A percentile compares a stretch with the other conserved stretches of the same genome.
phyloP scores from a whole-genome alignment of 2,888 invertebrate species.

The Listrodromus nycthemerus region DNA sequence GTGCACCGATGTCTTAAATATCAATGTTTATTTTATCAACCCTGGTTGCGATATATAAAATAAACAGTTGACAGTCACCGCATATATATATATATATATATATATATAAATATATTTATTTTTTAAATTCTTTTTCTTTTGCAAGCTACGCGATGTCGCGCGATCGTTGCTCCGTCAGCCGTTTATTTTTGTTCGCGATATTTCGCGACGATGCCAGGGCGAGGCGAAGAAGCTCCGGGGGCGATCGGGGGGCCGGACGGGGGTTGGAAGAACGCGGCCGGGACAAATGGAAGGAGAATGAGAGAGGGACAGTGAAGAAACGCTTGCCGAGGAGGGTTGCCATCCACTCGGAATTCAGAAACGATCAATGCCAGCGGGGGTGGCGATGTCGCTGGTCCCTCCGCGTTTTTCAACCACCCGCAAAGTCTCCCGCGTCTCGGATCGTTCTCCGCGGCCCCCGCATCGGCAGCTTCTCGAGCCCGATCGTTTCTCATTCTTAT shows the following conservation, averaged over 20 bases:
- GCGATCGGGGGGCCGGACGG: neutral
- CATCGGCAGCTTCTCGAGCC: slow-evolving; percentile 59
- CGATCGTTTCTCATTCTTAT: slow-evolving; percentile 72
- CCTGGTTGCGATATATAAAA: too few relatives aligned
- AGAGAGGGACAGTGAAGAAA: slow-evolving; percentile 73
- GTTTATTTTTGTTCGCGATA: neutral
- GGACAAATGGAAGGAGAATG: slow-evolving; percentile 47
- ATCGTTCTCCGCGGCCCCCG: slow-evolving; percentile 59
- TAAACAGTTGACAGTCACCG: too few relatives aligned
- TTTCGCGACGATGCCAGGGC: slow-evolving; percentile 50
- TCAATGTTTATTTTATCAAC: too few relatives aligned
- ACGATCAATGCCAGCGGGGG: slow-evolving; percentile 80
- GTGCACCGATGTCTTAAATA: too few relatives aligned
- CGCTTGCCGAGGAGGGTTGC: slow-evolving; percentile 71
- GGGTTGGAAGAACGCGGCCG: neutral
- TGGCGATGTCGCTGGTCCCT: slow-evolving; percentile 67
- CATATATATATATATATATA: too few relatives aligned
- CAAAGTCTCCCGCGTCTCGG: slow-evolving; percentile 53
- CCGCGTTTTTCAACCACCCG: slow-evolving; percentile 65
- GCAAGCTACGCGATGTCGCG: neutral
- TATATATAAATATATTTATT: neutral
- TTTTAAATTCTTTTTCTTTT: neutral
- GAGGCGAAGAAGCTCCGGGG: slow-evolving; percentile 33
- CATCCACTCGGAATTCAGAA: slow-evolving; percentile 82
- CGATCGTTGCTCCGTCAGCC: too few relatives aligned